These are phyloP conservation scores for Paratilapia polleni DNA, from an alignment of 2,113 vertebrate species.

Conservation along the genomic window DNA sequence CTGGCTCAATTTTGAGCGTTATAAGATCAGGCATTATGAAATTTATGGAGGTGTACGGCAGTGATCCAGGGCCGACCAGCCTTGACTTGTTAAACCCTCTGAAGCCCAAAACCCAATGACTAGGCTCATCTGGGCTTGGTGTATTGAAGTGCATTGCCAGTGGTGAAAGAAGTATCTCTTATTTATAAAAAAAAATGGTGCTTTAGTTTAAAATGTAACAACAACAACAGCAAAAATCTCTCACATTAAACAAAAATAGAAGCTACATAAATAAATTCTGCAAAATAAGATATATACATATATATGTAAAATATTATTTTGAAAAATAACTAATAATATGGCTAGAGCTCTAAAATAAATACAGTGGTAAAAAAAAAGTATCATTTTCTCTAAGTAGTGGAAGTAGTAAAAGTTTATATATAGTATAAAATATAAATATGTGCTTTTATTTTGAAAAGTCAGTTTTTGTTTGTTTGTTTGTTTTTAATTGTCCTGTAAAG, in stretches of 20 bases:
- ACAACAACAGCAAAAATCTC: no score
- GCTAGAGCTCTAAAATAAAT: no score
- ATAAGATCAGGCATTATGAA: no score
- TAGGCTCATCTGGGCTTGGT: not conserved
- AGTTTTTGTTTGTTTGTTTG: not conserved
- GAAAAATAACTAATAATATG: no score
- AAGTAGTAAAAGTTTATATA: not conserved
- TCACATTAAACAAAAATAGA: no score
- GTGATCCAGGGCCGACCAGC: not conserved
- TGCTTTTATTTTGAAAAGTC: not conserved
- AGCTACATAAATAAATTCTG: no score
- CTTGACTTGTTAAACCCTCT: not conserved
- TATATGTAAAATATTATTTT: no score
- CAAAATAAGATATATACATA: no score
- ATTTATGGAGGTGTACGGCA: no score
- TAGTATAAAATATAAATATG: not conserved
- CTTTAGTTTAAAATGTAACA: no score
- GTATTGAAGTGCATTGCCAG: not conserved
- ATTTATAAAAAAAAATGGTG: no score
- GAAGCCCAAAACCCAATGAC: not conserved
- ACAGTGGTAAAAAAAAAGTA: not conserved
- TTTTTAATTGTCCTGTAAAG: not conserved
- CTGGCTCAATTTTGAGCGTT: not conserved
- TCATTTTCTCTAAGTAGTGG: not conserved
- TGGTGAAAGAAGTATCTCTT: not conserved